Evolutionary conservation across 2,113 vertebrate species (phyloP).

Genomic region (Platysteira castanea): DNA sequence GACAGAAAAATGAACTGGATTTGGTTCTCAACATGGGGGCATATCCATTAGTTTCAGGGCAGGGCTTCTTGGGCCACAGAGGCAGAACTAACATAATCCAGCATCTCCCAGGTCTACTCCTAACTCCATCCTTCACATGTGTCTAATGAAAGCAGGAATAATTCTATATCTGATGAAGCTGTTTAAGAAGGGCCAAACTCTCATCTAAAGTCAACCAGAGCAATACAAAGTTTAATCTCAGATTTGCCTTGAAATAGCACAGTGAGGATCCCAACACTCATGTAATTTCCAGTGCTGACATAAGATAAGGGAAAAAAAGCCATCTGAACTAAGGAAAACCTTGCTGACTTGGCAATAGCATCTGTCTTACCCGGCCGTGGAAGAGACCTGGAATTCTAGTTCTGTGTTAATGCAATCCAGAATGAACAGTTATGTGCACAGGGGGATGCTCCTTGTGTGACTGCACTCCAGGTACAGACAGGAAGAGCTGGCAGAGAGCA

Average conservation of each 20-base stretch:
- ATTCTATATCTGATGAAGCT: neutral
- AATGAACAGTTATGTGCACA: neutral
- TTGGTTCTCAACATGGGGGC: neutral
- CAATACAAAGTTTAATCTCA: neutral
- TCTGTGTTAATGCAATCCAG: neutral
- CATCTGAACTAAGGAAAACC: neutral
- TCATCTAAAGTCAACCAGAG: neutral
- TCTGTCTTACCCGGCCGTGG: neutral
- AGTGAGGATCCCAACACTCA: neutral
- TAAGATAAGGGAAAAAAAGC: neutral
- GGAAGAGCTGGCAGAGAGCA: neutral
- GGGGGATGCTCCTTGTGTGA: neutral
- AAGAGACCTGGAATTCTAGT: neutral
- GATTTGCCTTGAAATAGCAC: neutral
- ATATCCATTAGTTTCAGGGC: neutral
- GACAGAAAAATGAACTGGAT: neutral
- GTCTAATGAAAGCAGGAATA: neutral
- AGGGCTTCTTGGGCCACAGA: neutral
- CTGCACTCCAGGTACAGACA: neutral
- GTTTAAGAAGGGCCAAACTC: neutral
- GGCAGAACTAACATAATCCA: neutral
- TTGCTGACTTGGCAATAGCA: neutral
- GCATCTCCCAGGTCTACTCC: neutral
- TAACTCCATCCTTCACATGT: neutral
- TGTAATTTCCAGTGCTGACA: neutral